Base-by-base conservation (phyloP, 2,113 vertebrate genomes). In the Riparia riparia region DNA sequence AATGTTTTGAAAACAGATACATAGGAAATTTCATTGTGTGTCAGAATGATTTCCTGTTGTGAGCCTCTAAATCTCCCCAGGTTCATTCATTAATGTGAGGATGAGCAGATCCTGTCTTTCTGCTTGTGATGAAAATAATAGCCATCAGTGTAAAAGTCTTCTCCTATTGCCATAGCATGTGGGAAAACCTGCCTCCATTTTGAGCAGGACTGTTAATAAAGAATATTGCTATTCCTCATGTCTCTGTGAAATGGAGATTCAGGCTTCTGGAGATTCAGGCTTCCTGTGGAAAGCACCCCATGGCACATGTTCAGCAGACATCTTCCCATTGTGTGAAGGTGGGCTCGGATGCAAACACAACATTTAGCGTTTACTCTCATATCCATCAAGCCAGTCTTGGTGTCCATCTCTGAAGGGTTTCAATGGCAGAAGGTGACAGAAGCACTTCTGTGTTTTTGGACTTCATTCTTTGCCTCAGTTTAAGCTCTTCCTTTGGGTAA, bases 381-480 rank as follows among this genome's bases (percentile, higher is more conserved):
- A 39, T 4, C 12, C 31, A 25, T 41, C 32, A 34, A 32, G 7
- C 19, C 26, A 64, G 28, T 10, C 29, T 66, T 22, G 6, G 34
- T 24, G 25, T 31, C 19, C 41, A 29, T 13, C 56, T 76, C 37
- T 21, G 14, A 32, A 26, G 4, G 3, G 6, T 76, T 85, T 61
- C n/a, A 61, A 2, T 5, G 8, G 8, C 8, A 83, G 28, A 45
- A 24, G 60, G 28, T 74, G 21, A 22, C 28, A 80, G 71, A 74
- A 74, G 9, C 9, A 77, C 2, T 4, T 77, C 15, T 0, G 0
- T 37, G 17, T 0, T 60, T 84, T 68, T 34, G 13, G 15, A 22
- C 28, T 56, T 76, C 7, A 18, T 47, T 69, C 15, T 84, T 82
- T 70, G 65, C 19, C 5, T 50, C 11, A 42, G 14, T 71, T 84